A percentile compares a stretch with the other conserved stretches of the same genome.
Evolutionary conservation across 1,140 invertebrate species (phyloP).

Genomic region (Plutomurus gul): DNA sequence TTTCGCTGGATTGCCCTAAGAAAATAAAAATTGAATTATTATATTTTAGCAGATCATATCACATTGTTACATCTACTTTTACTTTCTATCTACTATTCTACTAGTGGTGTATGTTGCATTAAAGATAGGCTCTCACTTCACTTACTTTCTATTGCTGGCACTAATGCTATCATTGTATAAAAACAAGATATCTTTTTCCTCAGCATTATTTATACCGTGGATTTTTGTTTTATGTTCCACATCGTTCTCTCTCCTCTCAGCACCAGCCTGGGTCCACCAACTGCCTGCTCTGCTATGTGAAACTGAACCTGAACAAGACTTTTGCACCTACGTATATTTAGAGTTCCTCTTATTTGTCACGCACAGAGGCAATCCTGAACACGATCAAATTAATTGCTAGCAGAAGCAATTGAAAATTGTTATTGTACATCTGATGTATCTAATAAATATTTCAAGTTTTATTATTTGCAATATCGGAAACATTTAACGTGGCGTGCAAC

Average conservation of each 20-base stretch:
- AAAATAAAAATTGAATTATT: constrained; percentile 31
- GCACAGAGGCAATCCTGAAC: no score
- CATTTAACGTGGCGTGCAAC: no score
- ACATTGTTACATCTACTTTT: constrained; percentile 29
- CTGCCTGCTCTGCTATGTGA: not conserved
- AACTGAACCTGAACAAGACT: not conserved
- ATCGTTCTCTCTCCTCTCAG: not conserved
- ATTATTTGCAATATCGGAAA: no score
- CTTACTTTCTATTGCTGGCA: not conserved
- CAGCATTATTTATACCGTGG: not conserved
- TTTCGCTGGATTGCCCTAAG: constrained; percentile 24
- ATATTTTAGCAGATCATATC: constrained; percentile 30
- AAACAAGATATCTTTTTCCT: not conserved
- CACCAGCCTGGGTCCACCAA: not conserved
- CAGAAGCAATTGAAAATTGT: no score
- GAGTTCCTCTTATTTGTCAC: constrained; percentile 11
- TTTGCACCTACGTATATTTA: no score
- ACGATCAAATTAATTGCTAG: no score
- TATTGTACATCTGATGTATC: no score
- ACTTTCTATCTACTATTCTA: no score
- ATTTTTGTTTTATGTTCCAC: constrained; percentile 22
- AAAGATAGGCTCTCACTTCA: not conserved
- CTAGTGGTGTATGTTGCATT: no score
- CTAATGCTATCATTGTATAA: not conserved
- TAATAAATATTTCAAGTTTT: no score